Base-by-base conservation (phyloP, 2,113 vertebrate species). In the Benitochromis conjunctus region DNA sequence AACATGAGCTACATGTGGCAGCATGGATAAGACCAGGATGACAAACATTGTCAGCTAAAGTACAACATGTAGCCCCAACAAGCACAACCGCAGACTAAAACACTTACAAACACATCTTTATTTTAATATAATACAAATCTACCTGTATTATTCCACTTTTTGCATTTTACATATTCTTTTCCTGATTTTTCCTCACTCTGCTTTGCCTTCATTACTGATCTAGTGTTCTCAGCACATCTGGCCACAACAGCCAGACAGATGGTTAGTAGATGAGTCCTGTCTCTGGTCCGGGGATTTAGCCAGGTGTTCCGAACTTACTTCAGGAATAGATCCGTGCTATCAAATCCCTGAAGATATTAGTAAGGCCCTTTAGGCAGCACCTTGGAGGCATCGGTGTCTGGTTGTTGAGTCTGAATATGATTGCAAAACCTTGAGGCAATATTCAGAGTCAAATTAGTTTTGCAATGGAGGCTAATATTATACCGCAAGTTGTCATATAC, bases 231-330 rank as follows among this genome's bases (percentile, higher is more conserved):
- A 88, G 84, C 85, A 90, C 92, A 90, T 89, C 88, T 92, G 92
- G 88, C 41, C 48, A 81, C 51, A 21, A 29, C 54, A 83, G 82
- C 48, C 55, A 79, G 79, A 86, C 91, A 94, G 91, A 94, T 91
- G 91, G 91, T 82, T 48, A 82, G 82, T 84, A 93, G 88, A 93
- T 86, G 90, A 93, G 86, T 58, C 84, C 80, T 83, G 79, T 82
- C 86, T 86, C 78, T 46, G 87, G 82, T 82, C 89, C 53, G 12
- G 86, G 78, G 88, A 91, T 60, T 53, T 48, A 55, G 66, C 79
- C 86, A 93, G 89, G 83, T 93, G 90, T 81, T 91, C 83, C 21
- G 5, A 62, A 43, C 80, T 85, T 87, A 88, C 29, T 81, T 89
- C 64, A 88, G 56, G 38, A 91, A 89, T 84, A 79, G 78, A 83